Conservation (phyloP, 2,797 vertebrate genomes). For the Onychomys leucogaster region DNA sequence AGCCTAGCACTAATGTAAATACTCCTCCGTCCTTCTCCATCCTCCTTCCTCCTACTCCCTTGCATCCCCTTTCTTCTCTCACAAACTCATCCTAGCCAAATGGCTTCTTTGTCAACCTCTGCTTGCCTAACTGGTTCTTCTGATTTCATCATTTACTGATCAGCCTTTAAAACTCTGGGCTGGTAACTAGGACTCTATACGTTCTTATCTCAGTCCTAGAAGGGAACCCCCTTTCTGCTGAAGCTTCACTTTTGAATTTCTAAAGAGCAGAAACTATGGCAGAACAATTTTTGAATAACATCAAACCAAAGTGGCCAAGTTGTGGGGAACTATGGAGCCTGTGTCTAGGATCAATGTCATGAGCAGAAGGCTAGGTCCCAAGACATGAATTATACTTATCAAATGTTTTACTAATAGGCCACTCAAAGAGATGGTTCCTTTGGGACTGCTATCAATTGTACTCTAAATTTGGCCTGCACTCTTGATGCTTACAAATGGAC, state of each 20-base stretch:
- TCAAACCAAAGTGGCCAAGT: neutral
- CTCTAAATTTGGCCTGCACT: neutral
- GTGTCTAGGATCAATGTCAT: neutral
- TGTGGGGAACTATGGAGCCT: neutral
- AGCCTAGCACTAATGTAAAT: constrained; percentile 35
- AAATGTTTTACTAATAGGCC: neutral
- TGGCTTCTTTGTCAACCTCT: neutral
- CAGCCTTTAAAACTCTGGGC: neutral
- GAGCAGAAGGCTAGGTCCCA: neutral
- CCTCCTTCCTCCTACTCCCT: neutral
- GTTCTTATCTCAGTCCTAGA: neutral
- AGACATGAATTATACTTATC: neutral
- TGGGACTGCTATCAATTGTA: neutral
- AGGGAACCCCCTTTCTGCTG: neutral
- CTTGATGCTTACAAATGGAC: neutral
- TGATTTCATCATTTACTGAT: neutral
- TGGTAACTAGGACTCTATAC: neutral
- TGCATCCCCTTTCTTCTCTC: neutral
- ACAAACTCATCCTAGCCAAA: neutral
- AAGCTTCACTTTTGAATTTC: neutral
- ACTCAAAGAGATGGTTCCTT: neutral
- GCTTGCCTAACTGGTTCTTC: neutral
- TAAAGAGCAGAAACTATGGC: neutral
- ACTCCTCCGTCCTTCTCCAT: neutral
- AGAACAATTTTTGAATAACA: neutral